A percentile compares a stretch with the other conserved stretches of the same genome.
Conservation (phyloP, 1,140 invertebrate species). For the Drosophila murphyi region DNA sequence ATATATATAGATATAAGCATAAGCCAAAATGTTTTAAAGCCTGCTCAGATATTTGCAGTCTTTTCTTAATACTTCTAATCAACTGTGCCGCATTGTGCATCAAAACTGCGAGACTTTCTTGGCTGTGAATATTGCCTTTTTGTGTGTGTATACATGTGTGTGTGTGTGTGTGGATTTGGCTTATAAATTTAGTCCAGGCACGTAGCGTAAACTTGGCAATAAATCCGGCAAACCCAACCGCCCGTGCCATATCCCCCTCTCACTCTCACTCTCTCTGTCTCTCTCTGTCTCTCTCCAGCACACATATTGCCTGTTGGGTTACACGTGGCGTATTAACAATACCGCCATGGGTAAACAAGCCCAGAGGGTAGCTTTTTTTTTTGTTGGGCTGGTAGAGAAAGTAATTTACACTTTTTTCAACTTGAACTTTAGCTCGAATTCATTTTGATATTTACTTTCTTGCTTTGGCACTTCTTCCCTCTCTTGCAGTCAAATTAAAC, state of each 20-base stretch:
- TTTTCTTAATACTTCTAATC: constrained; percentile 30
- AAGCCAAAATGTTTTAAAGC: not conserved
- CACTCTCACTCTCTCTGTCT: not conserved
- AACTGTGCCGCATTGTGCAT: constrained; percentile 11
- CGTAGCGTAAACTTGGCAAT: constrained; percentile 80
- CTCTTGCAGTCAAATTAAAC: constrained; percentile 59
- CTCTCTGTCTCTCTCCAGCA: constrained; percentile 13
- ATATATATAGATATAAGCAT: not conserved
- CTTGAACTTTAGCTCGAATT: constrained; percentile 46
- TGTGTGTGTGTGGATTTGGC: constrained; percentile 55
- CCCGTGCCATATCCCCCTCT: constrained; percentile 26
- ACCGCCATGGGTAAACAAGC: constrained; percentile 80
- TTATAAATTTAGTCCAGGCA: constrained; percentile 79
- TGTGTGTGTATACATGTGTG: constrained; percentile 30
- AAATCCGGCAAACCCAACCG: constrained; percentile 70
- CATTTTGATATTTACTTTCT: constrained; percentile 36
- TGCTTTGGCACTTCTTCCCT: constrained; percentile 15
- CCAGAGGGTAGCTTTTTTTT: constrained; percentile 46
- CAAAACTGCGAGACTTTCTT: constrained; percentile 19
- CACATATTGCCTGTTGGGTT: constrained; percentile 46
- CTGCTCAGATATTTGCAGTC: not conserved
- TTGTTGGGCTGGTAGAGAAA: constrained; percentile 30
- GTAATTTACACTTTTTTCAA: constrained; percentile 77
- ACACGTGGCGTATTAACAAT: constrained; percentile 82
- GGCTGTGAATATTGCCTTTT: constrained; percentile 51